Evolutionary conservation across 2,797 vertebrate species (phyloP), one percentile per base, ranked within the genome.

Genomic region (Gambelia wislizenii): DNA sequence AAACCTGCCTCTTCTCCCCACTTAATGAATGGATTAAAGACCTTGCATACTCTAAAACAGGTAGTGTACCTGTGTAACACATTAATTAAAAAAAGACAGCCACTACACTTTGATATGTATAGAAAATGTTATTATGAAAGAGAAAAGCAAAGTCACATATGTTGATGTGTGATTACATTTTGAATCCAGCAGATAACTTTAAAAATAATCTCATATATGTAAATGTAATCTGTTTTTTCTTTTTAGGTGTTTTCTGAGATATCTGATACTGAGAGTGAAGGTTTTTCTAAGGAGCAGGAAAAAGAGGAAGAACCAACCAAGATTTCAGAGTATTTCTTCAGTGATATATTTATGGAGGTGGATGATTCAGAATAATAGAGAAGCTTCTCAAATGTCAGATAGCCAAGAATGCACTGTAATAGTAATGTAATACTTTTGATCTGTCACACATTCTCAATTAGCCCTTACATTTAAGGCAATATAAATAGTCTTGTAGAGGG

Each of bases 261-360:
- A 3, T 72, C 86, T 83, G 86, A 90, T 14, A 92, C 86, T 83
- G 86, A 90, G 14, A 92, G 94, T 87, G 87, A 90, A 89, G 39
- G 82, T 27, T 33, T 76, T 52, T 36, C 59, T 89, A 74, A 91
- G 93, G 89, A 91, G 56, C 91, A 91, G 86, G 92, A 91, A 89
- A 96, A 96, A 52, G 96, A 97, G 75, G 97, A 97, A 82, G 98
- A 97, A 83, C 96, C 97, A 75, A 97, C 96, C 52, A 96, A 87
- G 61, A 96, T 99, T n/a, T 98, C 98, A 2, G 97, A 98, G 87
- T 98, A 97, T 92, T 98, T 99, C 96, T 97, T 99, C 85, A 97
- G 93, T 94, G 98, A 99, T 93, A 99, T 99, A 92, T 99, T 99
- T 87, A 99, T 98, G 90, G 98, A 98, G 69, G 98, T 99, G 75